Conservation (phyloP, 2,797 vertebrate species). For the Karalla daura region DNA sequence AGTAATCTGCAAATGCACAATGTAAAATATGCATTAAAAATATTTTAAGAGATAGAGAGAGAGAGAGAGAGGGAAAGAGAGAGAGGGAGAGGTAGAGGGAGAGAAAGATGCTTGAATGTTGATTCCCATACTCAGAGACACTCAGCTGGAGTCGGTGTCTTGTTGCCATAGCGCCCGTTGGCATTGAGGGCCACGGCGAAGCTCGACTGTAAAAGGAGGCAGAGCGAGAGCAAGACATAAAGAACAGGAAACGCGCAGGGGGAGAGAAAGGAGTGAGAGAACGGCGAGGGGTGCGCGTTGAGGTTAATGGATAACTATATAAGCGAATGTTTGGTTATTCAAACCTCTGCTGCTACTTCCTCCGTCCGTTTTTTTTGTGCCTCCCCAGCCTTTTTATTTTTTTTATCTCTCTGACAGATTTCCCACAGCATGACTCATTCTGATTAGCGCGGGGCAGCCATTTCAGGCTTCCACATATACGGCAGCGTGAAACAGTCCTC, state of each 20-base stretch:
- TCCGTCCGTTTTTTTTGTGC: constrained; percentile 20
- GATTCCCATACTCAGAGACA: constrained; percentile 46
- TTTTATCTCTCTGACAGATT: constrained; percentile 57
- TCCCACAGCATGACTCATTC: constrained; percentile 66
- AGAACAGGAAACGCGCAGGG: constrained; percentile 23
- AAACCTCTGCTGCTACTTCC: constrained; percentile 28
- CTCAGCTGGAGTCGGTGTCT: constrained; percentile 53
- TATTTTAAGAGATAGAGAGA: too few species aligned
- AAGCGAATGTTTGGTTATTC: constrained; percentile 47
- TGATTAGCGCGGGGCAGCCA: constrained; percentile 65
- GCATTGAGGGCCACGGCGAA: constrained; percentile 62
- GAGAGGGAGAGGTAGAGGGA: too few species aligned
- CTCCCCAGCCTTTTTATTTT: constrained; percentile 29
- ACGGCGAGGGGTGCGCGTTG: constrained; percentile 29
- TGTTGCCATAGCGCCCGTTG: constrained; percentile 76
- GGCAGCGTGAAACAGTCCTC: constrained; percentile 23
- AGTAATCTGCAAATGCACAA: background rate
- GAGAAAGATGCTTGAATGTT: constrained; percentile 30
- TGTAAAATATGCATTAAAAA: constrained; percentile 28
- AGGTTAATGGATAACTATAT: constrained; percentile 57
- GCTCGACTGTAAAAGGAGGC: constrained; percentile 24
- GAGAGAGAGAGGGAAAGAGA: too few species aligned
- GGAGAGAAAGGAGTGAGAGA: constrained; percentile 27
- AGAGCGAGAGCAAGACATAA: constrained; percentile 34
- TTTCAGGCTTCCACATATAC: constrained; percentile 60